These are phyloP conservation scores for Lysandra bellargus DNA, from an alignment of 2,888 invertebrate genomes.

Conservation along the genomic window DNA sequence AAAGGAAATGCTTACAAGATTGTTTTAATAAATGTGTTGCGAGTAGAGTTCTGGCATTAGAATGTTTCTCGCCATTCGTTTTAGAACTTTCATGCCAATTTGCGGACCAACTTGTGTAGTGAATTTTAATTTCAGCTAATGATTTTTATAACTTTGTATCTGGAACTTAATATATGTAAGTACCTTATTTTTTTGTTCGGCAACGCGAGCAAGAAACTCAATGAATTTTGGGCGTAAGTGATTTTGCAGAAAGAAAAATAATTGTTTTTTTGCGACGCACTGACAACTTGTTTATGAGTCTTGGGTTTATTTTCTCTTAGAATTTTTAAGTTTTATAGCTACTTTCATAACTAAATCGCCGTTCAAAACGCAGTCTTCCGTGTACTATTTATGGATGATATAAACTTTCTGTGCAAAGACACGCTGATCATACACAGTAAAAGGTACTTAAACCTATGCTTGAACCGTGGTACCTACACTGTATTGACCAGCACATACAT, in stretches of 20 bases:
- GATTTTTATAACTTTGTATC: no score
- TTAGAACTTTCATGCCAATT: neutral
- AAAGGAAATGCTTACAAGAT: conserved; percentile 16
- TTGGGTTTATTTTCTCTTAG: neutral
- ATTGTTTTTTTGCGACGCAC: neutral
- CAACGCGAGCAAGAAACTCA: no score
- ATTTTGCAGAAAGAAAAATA: no score
- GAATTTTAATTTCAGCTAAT: no score
- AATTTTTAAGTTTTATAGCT: neutral
- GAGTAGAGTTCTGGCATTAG: neutral
- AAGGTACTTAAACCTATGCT: neutral
- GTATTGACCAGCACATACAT: neutral
- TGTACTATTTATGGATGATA: neutral
- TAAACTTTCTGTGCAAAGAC: neutral
- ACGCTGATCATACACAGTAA: neutral
- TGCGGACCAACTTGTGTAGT: neutral
- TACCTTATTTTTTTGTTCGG: no score
- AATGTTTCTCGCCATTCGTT: neutral
- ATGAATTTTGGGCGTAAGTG: no score
- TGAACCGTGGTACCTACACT: neutral
- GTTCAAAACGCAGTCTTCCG: neutral
- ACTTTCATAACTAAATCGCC: neutral
- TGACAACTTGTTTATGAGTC: neutral
- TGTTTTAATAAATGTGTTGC: neutral
- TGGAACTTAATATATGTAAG: no score